Base-by-base conservation (phyloP, 2,797 vertebrate genomes). In the Microctenopoma stevenorrisi region DNA sequence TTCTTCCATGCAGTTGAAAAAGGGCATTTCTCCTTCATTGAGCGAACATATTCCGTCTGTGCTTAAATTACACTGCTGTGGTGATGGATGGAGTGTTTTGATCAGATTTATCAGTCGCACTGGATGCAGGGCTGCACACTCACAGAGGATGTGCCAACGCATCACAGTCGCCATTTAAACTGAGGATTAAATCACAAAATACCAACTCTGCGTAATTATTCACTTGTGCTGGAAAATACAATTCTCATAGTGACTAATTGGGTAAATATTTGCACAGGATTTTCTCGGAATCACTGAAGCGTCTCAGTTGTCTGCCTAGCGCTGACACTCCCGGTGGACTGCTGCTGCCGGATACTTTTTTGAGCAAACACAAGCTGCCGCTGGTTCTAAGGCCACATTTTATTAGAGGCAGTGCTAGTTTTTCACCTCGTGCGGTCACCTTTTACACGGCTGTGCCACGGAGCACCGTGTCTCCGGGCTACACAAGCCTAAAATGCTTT, bases 331-430 rank as follows among this genome's bases (percentile, higher is more conserved):
- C 62, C 78, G 26, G 35, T 37, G 79, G 82, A 72, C 57, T 10
- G 42, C 64, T 9, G 26, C 74, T 69, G 70, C 86, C 88, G 85
- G 89, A 92, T 88, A 79, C 92, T 92, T 90, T 90, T 82, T 86
- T 91, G 90, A 85, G 76, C 65, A 86, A 77, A 93, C 78, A 82
- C n/a, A 76, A 50, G 74, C 58, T 80, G 48, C 54, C 49, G 65
- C 44, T 84, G 76, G 81, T 50, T 88, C 76, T 89, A 60, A 83
- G 93, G 88, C 92, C 88, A 86, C 58, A 88, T 79, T 66, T 89
- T 86, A 93, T 94, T 92, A 91, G 64, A 85, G 43, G 47, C 42
- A 64, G 61, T 71, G 68, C 61, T 67, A 71, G 7, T 72, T 82
- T 81, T 78, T 74, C 66, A 74, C 64, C 60, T 68, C 57, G 64